Percentiles rank a stretch among this genome's conserved stretches.
Evolutionary conservation across 2,797 vertebrate species (phyloP).

Genomic region (Orestias chungarensis): DNA sequence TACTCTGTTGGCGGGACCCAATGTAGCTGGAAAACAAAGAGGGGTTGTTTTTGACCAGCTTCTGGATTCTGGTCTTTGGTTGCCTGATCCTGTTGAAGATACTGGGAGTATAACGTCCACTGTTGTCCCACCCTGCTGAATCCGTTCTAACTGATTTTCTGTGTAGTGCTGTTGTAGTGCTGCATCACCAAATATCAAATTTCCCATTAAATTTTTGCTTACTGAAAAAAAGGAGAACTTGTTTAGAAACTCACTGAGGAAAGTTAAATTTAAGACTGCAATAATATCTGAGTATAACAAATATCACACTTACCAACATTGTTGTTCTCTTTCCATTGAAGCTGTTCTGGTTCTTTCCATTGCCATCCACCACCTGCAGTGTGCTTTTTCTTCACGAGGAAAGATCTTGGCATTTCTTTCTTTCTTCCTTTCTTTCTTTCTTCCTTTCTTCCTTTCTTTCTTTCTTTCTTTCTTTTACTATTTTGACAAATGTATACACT

Average conservation of each 20-base stretch:
- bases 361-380: conserved; percentile 64
- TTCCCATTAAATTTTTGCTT: conserved; percentile 20
- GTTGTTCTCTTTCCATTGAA: conserved; percentile 49
- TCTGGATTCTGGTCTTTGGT: conserved; percentile 12
- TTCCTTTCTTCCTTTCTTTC: not conserved
- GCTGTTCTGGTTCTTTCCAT: conserved; percentile 72
- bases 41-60: conserved; percentile 62
- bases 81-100: conserved; percentile 17
- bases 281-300: not conserved
- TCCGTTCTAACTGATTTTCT: conserved; percentile 10
- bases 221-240: conserved; percentile 38
- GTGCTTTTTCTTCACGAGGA: conserved; percentile 82
- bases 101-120: conserved; percentile 16
- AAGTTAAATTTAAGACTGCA: not conserved
- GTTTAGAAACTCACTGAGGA: not conserved
- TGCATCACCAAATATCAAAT: conserved; percentile 5
- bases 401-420: conserved; percentile 75
- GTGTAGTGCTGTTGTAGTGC: conserved; percentile 4
- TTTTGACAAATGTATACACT: not conserved
- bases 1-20: conserved; percentile 58
- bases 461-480: not conserved
- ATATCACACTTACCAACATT: conserved; percentile 52
- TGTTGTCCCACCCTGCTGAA: conserved; percentile 16
- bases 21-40: conserved; percentile 50
- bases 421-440: conserved; percentile 3